Base-by-base conservation (phyloP, 2,113 vertebrate genomes). In the Apteryx owenii region DNA sequence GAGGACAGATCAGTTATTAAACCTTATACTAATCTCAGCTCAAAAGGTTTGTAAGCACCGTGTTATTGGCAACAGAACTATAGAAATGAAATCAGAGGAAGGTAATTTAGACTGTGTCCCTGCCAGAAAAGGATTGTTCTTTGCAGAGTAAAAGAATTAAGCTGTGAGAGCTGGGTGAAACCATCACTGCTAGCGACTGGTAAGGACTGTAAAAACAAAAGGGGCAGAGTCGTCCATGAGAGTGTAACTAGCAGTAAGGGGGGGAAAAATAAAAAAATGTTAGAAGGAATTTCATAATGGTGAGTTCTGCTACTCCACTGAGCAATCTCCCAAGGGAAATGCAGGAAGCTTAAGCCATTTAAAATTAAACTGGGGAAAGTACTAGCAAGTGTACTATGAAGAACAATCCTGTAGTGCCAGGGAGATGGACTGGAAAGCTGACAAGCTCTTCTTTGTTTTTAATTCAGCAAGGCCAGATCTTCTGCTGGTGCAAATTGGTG, bases 401-500 rank as follows among this genome's bases (percentile, higher is more conserved):
- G 91, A 95, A 89, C 94, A 95, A 97, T 75, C 96, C 93, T 14
- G 1, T 81, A 93, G 90, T 46, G 95, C 75, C 62, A 56, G 88
- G 94, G 96, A 97, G 97, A 97, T 95, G 90, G 95, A 84, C 94
- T 94, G 94, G 94, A 97, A 94, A 95, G 94, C 95, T 96, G 96
- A 97, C 93, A 97, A 96, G 95, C 84, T 93, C 13, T 44, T 90
- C 95, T 97, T 96, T 95, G 94, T 96, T 96, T 85, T 97, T 93
- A 95, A 95, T 78, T 89, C 66, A 80, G 87, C 70, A 50, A 96
- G 81, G 84, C 95, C 94, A 94, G 75, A 95, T 81, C 94, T 85
- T 94, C 95, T 87, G 85, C 71, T 94, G 79, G 94, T 91, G 85
- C 71, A 96, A 97, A 97, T 91, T 93, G 95, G 93, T 95, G 93